Conservation (phyloP, 2,888 invertebrate genomes). For the Meganola albula region DNA sequence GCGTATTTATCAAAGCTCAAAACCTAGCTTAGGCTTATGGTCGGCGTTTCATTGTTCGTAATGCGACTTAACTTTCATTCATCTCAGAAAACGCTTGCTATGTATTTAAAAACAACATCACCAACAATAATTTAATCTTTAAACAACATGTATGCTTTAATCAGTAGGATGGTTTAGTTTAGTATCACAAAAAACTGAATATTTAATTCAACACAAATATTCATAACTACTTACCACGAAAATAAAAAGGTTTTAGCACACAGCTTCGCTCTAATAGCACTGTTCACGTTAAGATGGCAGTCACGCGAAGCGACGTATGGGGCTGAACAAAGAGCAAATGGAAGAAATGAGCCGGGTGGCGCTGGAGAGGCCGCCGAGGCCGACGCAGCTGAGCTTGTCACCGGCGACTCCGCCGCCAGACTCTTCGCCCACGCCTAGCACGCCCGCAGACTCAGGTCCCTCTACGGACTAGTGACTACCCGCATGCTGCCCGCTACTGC, state of each 20-base stretch:
- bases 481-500: conserved; percentile 15
- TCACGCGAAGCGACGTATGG: conserved; percentile 77
- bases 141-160: too few relatives aligned
- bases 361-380: conserved; percentile 47
- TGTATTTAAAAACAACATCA: background rate
- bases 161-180: too few relatives aligned
- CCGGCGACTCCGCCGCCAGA: conserved; percentile 55
- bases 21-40: conserved; percentile 31
- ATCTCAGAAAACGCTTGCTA: too few relatives aligned
- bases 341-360: conserved; percentile 74
- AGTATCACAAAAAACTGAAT: too few relatives aligned
- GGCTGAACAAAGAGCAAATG: conserved; percentile 77
- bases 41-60: conserved; percentile 25
- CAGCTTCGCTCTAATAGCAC: conserved; percentile 62
- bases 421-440: conserved; percentile 76
- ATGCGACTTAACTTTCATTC: too few relatives aligned
- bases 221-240: too few relatives aligned
- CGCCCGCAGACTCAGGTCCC: conserved; percentile 75
- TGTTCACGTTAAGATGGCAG: conserved; percentile 75
- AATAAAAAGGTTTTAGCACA: too few relatives aligned
- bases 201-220: too few relatives aligned
- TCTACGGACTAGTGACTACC: too few relatives aligned
- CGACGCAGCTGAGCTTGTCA: conserved; percentile 68
- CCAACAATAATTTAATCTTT: too few relatives aligned
- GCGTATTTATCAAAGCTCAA: too few relatives aligned